Evolutionary conservation across 2,113 vertebrate species (phyloP).

Genomic region (Bujurquina vittata): DNA sequence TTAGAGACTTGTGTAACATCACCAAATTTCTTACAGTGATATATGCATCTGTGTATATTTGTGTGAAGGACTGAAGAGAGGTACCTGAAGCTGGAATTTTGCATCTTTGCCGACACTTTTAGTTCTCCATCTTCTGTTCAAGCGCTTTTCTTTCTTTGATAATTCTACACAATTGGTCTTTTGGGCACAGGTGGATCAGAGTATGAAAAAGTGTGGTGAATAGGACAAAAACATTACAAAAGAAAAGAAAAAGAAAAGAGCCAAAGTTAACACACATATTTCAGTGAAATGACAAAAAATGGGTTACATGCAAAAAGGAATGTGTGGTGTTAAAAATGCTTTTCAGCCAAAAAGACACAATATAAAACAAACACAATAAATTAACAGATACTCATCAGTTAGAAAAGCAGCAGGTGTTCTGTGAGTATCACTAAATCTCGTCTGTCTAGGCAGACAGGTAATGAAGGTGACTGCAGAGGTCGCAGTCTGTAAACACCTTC

Average conservation of each 20-base stretch:
- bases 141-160: conserved; percentile 99
- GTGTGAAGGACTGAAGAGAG: conserved; percentile 38
- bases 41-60: conserved; percentile 10
- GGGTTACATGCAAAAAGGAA: conserved; percentile 42
- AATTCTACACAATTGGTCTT: conserved; percentile 99
- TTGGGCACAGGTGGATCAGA: conserved; percentile 79
- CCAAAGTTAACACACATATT: conserved; percentile 39
- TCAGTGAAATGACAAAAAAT: conserved; percentile 55
- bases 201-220: conserved; percentile 83
- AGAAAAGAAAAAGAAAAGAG: neutral
- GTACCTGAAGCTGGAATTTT: conserved; percentile 99
- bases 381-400: conserved; percentile 16
- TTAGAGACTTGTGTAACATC: neutral
- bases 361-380: conserved; percentile 6
- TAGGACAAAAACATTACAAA: conserved; percentile 73
- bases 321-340: neutral
- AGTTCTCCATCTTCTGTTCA: conserved; percentile 99
- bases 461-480: conserved; percentile 7
- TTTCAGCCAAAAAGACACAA: conserved; percentile 11
- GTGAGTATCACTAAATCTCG: neutral
- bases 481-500: neutral
- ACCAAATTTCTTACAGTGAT: neutral
- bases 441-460: neutral
- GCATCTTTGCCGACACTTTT: conserved; percentile 99
- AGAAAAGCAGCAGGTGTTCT: conserved; percentile 10